Base-by-base conservation (phyloP, 2,113 vertebrate genomes). In the Microcebus murinus region DNA sequence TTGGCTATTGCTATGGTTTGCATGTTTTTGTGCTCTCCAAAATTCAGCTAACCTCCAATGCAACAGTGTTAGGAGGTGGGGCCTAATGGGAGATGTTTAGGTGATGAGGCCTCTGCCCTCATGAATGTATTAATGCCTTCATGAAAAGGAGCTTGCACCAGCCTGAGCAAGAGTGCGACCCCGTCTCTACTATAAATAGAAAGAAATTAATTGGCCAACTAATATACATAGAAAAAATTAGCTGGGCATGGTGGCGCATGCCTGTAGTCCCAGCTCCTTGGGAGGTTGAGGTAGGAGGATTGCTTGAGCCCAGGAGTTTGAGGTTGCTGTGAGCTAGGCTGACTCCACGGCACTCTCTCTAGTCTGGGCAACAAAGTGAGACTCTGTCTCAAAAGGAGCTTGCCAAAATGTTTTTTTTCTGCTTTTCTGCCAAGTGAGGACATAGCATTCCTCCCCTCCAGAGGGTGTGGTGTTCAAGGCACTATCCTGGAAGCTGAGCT, bases 71-170 rank as follows among this genome's bases (percentile, higher is more conserved):
- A 14, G 23, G 36, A 27, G 50, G 18, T 20, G 4, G 45, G 6
- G 8, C 4, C 12, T 12, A 25, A 21, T 45, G 9, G 13, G 1
- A 1, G 2, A 3, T 2, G 0, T 12, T 80, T 95, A 45, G 2
- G 4, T 91, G 14, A 71, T 34, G 39, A 63, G 42, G 39, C 4
- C 21, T 86, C 11, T 65, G 23, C n/a, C n/a, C 27, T 55, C 2
- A 63, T 17, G 17, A 59, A 45, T 13, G 5, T 3, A 82, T 55
- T 57, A 67, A 67, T 36, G 11, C 8, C 81, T 15, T 12, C 4
- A 65, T 48, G n/a, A 48, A 65, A 67, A 39, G 21, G 11, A 4
- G 11, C 55, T 61, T 14, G 5, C 0, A 20, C 6, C 42, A 42
- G 42, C 42, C 42, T 42, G 42, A 42, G 42, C 42, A 42, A 42